phyloP scores from a whole-genome alignment of 1,140 invertebrate genomes.

The Harpegnathos saltator region DNA sequence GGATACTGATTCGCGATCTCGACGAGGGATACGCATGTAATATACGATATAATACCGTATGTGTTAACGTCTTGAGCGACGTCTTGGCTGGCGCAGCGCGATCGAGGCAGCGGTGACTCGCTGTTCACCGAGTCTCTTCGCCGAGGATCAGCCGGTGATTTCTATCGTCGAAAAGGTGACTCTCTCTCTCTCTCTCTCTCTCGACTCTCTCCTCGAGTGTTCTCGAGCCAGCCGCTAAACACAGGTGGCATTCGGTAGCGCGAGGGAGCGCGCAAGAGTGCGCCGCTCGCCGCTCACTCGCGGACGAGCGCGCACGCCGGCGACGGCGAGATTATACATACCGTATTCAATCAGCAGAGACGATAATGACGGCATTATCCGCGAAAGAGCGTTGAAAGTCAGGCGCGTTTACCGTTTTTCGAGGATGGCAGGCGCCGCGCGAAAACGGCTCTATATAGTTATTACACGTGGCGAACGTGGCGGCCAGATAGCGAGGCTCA shows the following conservation, averaged over 20 bases:
- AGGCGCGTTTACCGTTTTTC: constrained; percentile 57
- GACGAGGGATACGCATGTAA: neutral
- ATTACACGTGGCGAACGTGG: constrained; percentile 41
- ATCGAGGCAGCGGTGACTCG: neutral
- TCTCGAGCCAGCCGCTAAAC: constrained; percentile 20
- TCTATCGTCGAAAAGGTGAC: neutral
- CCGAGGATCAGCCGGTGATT: constrained; percentile 17
- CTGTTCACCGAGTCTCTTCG: constrained; percentile 2
- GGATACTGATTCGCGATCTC: constrained; percentile 10
- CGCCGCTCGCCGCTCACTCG: constrained; percentile 38
- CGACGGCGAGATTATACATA: constrained; percentile 52
- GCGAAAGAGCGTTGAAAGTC: constrained; percentile 60
- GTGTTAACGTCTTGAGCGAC: neutral
- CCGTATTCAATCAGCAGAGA: constrained; percentile 66
- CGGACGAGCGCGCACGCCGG: neutral
- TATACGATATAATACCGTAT: neutral
- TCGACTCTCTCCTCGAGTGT: too few species aligned
- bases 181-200: too few species aligned
- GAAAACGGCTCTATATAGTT: constrained; percentile 47
- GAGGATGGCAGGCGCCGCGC: neutral
- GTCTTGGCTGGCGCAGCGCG: too few species aligned
- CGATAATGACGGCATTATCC: constrained; percentile 67
- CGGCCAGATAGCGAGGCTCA: neutral
- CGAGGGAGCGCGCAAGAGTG: too few species aligned
- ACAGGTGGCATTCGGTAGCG: constrained; percentile 50